These are phyloP conservation scores for Phymatocera aterrima DNA, from an alignment of 2,888 invertebrate species.

Conservation along the genomic window DNA sequence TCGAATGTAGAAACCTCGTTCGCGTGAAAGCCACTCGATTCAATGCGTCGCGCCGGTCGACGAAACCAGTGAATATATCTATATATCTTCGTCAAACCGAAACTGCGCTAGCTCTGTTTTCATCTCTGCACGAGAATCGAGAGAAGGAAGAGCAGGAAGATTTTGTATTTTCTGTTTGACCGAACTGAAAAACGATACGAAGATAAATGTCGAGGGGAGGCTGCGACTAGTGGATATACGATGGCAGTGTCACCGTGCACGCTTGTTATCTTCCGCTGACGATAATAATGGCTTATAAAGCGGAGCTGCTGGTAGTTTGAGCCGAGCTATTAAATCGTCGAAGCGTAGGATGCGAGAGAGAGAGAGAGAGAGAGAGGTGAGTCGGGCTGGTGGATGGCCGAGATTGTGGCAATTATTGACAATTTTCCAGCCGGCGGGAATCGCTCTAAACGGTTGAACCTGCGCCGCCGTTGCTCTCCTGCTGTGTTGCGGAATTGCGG, in stretches of 20 bases:
- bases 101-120: too few species aligned
- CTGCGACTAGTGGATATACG: too few species aligned
- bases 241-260: constrained; percentile 20
- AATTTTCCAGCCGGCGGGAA: constrained; percentile 37
- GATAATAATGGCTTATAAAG: constrained; percentile 9
- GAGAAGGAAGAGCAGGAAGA: too few species aligned
- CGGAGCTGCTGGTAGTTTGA: background rate
- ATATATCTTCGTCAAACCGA: too few species aligned
- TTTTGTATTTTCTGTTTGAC: too few species aligned
- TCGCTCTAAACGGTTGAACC: constrained; percentile 31
- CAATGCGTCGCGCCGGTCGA: too few species aligned
- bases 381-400: background rate
- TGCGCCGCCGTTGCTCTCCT: background rate
- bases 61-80: too few species aligned
- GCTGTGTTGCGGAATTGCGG: background rate
- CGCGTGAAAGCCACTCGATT: too few species aligned
- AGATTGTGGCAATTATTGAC: constrained; percentile 43
- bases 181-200: background rate
- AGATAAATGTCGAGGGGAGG: background rate
- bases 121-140: too few species aligned
- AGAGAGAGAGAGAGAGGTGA: too few species aligned
- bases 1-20: too few species aligned
- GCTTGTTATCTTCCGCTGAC: constrained; percentile 1
- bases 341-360: too few species aligned
- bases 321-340: constrained; percentile 36